Evolutionary conservation across 2,888 invertebrate genomes (phyloP).

Genomic region (Tanytarsus gracilentus): DNA sequence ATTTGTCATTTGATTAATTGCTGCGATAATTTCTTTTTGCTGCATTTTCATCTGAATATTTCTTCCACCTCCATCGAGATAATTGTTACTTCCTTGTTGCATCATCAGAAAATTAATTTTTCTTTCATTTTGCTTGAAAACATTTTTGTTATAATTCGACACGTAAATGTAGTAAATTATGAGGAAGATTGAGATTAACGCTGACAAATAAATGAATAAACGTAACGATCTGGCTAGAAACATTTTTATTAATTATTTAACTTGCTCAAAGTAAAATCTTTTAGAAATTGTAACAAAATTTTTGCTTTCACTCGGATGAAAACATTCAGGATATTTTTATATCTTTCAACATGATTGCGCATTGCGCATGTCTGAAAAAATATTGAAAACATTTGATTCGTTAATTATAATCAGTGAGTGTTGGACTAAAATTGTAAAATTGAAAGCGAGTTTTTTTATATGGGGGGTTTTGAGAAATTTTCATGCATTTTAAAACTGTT

Average conservation of each 20-base stretch:
- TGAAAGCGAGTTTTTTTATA: too few species aligned
- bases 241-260: conserved; percentile 10
- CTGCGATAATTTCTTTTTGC: conserved; percentile 12
- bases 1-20: conserved; percentile 19
- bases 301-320: too few species aligned
- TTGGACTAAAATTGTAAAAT: too few species aligned
- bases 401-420: too few species aligned
- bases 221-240: conserved; percentile 14
- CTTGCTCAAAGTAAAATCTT: too few species aligned
- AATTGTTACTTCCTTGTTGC: conserved; percentile 8
- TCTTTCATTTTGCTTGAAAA: conserved; percentile 19
- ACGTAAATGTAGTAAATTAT: conserved; percentile 26
- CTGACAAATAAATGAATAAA: conserved; percentile 10
- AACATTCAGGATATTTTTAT: too few species aligned
- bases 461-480: too few species aligned
- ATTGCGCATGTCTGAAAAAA: too few species aligned
- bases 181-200: conserved; percentile 18
- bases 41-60: conserved; percentile 9
- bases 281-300: too few species aligned
- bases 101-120: conserved; percentile 23
- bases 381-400: too few species aligned
- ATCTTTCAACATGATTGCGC: too few species aligned
- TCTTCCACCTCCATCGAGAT: neutral
- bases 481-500: too few species aligned
- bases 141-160: conserved; percentile 23